Percentiles rank a stretch among this genome's conserved stretches.
phyloP scores from a whole-genome alignment of 2,797 vertebrate species.

The Gymnocypris eckloni region DNA sequence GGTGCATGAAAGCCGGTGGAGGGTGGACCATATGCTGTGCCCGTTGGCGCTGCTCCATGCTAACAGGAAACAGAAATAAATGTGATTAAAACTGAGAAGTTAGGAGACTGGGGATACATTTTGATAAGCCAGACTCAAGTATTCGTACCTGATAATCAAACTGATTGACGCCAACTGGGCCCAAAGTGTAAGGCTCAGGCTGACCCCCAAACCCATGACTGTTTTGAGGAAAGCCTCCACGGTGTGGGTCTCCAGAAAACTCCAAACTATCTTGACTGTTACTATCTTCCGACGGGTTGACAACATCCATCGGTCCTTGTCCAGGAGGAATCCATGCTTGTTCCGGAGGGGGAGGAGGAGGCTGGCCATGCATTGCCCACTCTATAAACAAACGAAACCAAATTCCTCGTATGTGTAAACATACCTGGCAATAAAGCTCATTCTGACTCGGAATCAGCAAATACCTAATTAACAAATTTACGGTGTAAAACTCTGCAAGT shows the following conservation, averaged over 20 bases:
- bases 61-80: conserved; percentile 76
- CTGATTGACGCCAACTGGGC: conserved; percentile 94
- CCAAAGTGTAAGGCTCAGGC: conserved; percentile 96
- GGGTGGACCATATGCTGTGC: conserved; percentile 82
- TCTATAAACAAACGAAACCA: conserved; percentile 74
- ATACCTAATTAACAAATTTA: background rate
- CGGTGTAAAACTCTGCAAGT: background rate
- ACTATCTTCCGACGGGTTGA: conserved; percentile 96
- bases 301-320: conserved; percentile 94
- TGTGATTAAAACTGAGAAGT: conserved; percentile 43
- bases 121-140: conserved; percentile 39
- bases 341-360: conserved; percentile 89
- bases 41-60: conserved; percentile 92
- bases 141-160: conserved; percentile 99
- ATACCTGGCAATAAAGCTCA: no score
- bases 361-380: conserved; percentile 95
- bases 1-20: conserved; percentile 90
- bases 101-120: background rate
- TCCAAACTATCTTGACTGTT: conserved; percentile 99
- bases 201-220: conserved; percentile 98
- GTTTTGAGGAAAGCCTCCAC: conserved; percentile 94
- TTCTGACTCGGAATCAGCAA: background rate
- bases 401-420: no score
- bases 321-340: conserved; percentile 95
- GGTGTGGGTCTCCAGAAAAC: conserved; percentile 93